Evolutionary conservation across 2,113 vertebrate species (phyloP), one percentile per base, ranked within the genome.

Genomic region (Alligator sinensis): DNA sequence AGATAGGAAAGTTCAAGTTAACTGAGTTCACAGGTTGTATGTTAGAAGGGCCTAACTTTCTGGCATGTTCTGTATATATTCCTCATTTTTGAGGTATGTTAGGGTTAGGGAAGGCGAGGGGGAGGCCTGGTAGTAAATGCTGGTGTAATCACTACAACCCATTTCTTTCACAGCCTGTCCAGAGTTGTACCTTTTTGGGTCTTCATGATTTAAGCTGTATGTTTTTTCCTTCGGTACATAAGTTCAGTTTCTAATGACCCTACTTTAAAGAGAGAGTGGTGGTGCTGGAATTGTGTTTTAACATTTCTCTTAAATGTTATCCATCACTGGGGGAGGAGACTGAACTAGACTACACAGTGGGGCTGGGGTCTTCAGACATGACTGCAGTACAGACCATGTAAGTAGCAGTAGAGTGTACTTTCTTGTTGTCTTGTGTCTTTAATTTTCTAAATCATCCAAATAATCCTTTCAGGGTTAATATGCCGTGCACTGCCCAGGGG

Each of bases 401-500:
- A 88, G 55, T 5, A 79, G 68, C 66, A 89, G 89, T 57, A 79
- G 66, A 19, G 24, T 18, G 9, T n/a, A 55, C 54, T 38, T 79
- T 79, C 92, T 91, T 86, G 15, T 80, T 82, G 80, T 89, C 63
- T 96, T 87, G 38, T 76, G 22, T 62, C 18, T 86, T 89, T 94
- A 85, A 90, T 91, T 94, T 72, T 86, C 62, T 91, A 94, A 94
- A 80, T 88, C 14, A 57, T 17, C 38, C 82, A 92, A 7, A 17
- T 90, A 90, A 76, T 77, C 54, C 92, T 97, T 95, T 79, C 90
- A 99, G 99, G 99, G 74, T 97, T 99, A 96, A 99, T 99, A 91
- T 99, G 99, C 97, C 98, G 99, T 93, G 98, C 99, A 3, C 91
- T 99, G 91, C 99, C 99, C 38, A 98, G 99, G 95, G 99, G 99